A percentile compares a stretch with the other conserved stretches of the same genome.
Evolutionary conservation across 1,140 invertebrate species (phyloP).

Genomic region (Drosophila tristis): DNA sequence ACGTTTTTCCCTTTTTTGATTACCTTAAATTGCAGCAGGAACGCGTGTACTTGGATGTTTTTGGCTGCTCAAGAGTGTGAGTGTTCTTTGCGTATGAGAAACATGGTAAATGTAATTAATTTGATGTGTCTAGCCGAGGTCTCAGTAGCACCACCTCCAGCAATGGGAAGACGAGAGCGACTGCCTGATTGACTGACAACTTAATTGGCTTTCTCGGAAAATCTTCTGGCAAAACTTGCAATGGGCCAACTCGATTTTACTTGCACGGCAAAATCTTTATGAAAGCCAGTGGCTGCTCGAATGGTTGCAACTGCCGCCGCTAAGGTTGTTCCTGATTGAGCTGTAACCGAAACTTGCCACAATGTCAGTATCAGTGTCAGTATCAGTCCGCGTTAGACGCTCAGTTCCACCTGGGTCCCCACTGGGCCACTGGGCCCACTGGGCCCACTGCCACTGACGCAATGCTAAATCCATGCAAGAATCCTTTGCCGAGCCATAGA

Average conservation of each 20-base stretch:
- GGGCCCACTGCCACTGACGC: slow-evolving; percentile 23
- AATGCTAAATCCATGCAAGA: slow-evolving; percentile 51
- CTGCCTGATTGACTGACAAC: slow-evolving; percentile 76
- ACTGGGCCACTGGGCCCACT: slow-evolving; percentile 61
- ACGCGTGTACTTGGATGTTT: slow-evolving; percentile 12
- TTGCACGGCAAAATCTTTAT: slow-evolving; percentile 9
- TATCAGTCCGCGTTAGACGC: slow-evolving; percentile 33
- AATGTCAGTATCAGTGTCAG: slow-evolving; percentile 51
- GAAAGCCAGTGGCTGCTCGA: slow-evolving; percentile 11
- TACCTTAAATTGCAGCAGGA: slow-evolving; percentile 68
- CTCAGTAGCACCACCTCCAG: slow-evolving; percentile 9
- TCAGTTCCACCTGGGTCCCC: slow-evolving; percentile 20
- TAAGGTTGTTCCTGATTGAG: slow-evolving; percentile 44
- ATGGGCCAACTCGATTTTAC: slow-evolving; percentile 62
- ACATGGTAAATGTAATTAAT: slow-evolving; percentile 63
- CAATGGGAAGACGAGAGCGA: slow-evolving; percentile 19
- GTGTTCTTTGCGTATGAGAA: slow-evolving; percentile 29
- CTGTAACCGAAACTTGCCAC: slow-evolving; percentile 62
- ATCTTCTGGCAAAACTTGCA: slow-evolving; percentile 62
- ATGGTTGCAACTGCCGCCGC: slow-evolving; percentile 28
- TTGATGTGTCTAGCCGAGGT: slow-evolving; percentile 39
- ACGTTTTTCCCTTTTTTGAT: slow-evolving; percentile 35
- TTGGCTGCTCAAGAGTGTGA: not conserved
- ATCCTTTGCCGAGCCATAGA: slow-evolving; percentile 29
- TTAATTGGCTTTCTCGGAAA: slow-evolving; percentile 76